Conservation (phyloP, 1,140 invertebrate species). For the Drosophila fuyamai region DNA sequence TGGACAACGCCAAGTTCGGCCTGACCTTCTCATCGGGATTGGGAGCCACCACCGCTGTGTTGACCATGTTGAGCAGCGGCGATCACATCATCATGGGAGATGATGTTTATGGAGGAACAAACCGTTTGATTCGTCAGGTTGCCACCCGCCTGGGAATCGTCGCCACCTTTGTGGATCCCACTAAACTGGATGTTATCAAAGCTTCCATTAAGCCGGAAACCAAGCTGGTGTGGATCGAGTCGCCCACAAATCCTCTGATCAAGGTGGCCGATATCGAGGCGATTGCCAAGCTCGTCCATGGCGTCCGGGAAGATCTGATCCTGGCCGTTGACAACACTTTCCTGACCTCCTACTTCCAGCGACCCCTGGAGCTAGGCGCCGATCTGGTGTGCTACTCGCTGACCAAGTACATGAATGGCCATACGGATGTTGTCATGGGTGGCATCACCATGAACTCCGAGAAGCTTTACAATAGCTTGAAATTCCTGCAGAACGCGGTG, state of each 20-base stretch:
- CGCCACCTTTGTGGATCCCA: constrained; percentile 93
- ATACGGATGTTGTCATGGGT: constrained; percentile 99
- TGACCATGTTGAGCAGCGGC: constrained; percentile 91
- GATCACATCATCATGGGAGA: constrained; percentile 97
- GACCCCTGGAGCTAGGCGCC: constrained; percentile 95
- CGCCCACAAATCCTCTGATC: constrained; percentile 98
- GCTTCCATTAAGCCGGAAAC: constrained; percentile 92
- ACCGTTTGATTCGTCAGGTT: constrained; percentile 86
- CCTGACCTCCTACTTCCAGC: constrained; percentile 97
- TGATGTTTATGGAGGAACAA: constrained; percentile 98
- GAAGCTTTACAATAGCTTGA: constrained; percentile 89
- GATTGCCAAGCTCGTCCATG: constrained; percentile 88
- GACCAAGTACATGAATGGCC: constrained; percentile 99
- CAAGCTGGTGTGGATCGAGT: constrained; percentile 98
- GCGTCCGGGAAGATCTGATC: constrained; percentile 87
- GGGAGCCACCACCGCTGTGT: constrained; percentile 92
- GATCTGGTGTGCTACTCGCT: constrained; percentile 97
- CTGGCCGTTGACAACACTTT: constrained; percentile 99
- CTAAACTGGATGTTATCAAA: constrained; percentile 88
- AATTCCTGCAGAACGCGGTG: constrained; percentile 96
- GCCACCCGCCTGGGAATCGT: constrained; percentile 89
- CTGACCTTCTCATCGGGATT: constrained; percentile 95
- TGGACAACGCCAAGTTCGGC: constrained; percentile 96
- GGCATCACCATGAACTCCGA: constrained; percentile 91
- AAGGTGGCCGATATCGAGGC: constrained; percentile 96